phyloP scores from a whole-genome alignment of 2,797 vertebrate species.

The Neosilurus hyrtlii region DNA sequence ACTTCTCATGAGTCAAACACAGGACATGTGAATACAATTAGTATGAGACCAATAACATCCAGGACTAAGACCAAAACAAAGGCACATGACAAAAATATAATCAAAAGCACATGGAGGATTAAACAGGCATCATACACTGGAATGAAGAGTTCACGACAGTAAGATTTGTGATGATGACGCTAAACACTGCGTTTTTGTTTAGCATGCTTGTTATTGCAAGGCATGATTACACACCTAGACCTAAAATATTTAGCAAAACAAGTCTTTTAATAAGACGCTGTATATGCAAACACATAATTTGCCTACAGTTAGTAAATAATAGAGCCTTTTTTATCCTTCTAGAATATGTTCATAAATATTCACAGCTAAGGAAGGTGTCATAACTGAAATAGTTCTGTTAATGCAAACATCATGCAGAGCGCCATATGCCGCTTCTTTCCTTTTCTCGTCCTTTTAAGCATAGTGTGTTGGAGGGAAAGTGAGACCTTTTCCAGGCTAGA shows the following conservation, averaged over 20 bases:
- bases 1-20: neutral
- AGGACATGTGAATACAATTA: neutral
- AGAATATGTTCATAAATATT: neutral
- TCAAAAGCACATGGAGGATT: neutral
- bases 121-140: neutral
- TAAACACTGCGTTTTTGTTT: neutral
- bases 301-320: neutral
- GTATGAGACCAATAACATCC: neutral
- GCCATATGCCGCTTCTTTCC: conserved; percentile 1
- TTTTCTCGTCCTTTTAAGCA: conserved; percentile 8
- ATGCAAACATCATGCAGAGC: conserved; percentile 1
- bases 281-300: neutral
- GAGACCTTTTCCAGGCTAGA: conserved; percentile 31
- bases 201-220: neutral
- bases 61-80: neutral
- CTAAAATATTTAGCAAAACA: neutral
- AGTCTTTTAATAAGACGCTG: neutral
- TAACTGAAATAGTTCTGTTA: conserved; percentile 9
- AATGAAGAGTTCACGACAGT: neutral
- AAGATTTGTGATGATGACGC: neutral
- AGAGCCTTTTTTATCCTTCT: neutral
- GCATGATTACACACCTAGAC: neutral
- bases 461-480: conserved; percentile 27
- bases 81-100: too few species aligned
- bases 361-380: neutral